A percentile compares a stretch with the other conserved stretches of the same genome.
These are phyloP conservation scores for Meles meles DNA, from an alignment of 2,113 vertebrate species.

Conservation along the genomic window DNA sequence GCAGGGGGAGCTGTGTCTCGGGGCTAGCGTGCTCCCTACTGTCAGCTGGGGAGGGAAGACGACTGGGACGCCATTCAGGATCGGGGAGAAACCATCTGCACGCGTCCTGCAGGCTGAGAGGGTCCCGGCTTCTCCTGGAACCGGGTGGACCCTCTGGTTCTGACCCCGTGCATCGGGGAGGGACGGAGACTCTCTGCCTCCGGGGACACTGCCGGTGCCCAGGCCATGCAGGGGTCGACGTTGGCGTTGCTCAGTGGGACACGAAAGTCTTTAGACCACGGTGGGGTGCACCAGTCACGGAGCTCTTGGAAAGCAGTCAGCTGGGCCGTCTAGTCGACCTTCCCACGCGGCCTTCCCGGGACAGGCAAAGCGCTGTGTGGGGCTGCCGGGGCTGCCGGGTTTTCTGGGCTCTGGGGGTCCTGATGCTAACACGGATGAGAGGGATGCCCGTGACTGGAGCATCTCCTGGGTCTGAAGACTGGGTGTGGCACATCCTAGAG, in stretches of 20 bases:
- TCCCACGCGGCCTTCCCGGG: background rate
- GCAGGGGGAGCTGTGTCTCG: rapidly evolving
- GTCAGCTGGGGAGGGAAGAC: rapidly evolving
- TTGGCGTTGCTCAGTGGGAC: background rate
- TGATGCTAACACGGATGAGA: background rate
- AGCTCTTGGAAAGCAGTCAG: too few relatives aligned
- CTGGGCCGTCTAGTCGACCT: background rate
- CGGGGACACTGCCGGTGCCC: background rate
- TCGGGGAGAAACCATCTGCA: rapidly evolving
- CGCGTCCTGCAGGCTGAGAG: rapidly evolving
- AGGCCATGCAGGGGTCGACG: rapidly evolving
- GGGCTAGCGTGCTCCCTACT: background rate
- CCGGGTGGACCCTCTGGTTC: too few relatives aligned
- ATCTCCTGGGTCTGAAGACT: background rate
- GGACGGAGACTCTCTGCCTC: too few relatives aligned
- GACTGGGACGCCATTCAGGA: rapidly evolving
- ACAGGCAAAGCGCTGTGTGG: background rate
- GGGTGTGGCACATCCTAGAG: background rate
- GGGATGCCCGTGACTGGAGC: background rate
- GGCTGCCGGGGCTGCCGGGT: background rate
- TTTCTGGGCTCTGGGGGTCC: background rate
- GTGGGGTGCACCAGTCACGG: too few relatives aligned
- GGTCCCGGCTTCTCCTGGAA: too few relatives aligned
- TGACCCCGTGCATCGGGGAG: rapidly evolving
- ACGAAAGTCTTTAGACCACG: too few relatives aligned